Evolutionary conservation across 2,888 invertebrate genomes (phyloP), one percentile per base, ranked within the genome.

Genomic region (Caenorhabditis angaria): DNA sequence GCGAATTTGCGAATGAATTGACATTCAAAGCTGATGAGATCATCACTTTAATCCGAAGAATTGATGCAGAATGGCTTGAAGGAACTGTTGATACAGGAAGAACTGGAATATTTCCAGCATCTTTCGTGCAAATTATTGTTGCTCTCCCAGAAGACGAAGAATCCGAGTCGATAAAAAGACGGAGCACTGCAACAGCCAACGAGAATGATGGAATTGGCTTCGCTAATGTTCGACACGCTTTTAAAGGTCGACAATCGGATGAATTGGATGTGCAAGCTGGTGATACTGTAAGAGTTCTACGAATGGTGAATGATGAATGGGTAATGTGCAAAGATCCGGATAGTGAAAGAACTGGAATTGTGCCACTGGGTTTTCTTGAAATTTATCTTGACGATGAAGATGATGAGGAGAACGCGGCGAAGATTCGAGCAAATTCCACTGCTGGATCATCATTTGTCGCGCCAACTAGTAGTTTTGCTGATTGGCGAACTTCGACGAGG

Each of bases 341-440:
- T 41, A 80, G 73, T 20, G 82, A 77, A 10, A 58, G 63, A n/a
- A 63, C 63, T 2, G 85, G 85, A 53, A 82, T 85, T 59, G 77
- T 85, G 8, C 85, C 85, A 3, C 65, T 77, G 12, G 71, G 67
- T 8, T 85, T 84, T 58, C 63, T 85, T 20, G 82, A 85, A 65
- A 68, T 85, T 18, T 85, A 85, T 61, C 63, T 83, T 14, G 82
- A 85, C 61, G 82, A 82, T 24, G 81, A 82, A 22, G 83, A 79
- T 47, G 78, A 81, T 25, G 82, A 80, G 27, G 63, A 61, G 51
- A 56, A 51, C 18, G 18, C 41, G 5, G 5, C 18, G 10, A 41
- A 14, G 18, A 41, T 18, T 41, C 6, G 41, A 10, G 41, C 14
- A 14, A 41, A 41, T 41, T 10, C 5, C n/a, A n/a, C 48, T 14